Conservation (phyloP, 2,113 vertebrate species). For the Ornithorhynchus anatinus region DNA sequence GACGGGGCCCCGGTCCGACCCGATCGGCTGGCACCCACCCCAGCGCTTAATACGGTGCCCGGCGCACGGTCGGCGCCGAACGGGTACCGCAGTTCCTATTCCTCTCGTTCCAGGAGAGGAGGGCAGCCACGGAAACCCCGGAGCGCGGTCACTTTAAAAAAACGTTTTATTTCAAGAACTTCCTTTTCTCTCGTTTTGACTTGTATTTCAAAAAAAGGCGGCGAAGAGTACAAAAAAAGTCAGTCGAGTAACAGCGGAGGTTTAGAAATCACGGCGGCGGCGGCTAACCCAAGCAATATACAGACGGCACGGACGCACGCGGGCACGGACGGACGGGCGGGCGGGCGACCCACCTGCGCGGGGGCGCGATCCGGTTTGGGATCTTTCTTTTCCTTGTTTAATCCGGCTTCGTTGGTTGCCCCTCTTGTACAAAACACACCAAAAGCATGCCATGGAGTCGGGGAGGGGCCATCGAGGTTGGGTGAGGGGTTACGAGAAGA, state of each 20-base stretch:
- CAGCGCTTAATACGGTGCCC: too few species aligned
- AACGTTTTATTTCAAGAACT: slow-evolving; percentile 93
- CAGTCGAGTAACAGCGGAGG: slow-evolving; percentile 81
- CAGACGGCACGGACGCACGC: slow-evolving; percentile 65
- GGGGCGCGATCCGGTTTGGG: slow-evolving; percentile 55
- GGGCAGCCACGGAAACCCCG: neutral
- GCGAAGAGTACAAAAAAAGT: slow-evolving; percentile 90
- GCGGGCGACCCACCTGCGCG: too few species aligned
- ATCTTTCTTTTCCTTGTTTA: slow-evolving; percentile 66
- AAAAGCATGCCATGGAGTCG: slow-evolving; percentile 87
- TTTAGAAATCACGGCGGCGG: slow-evolving; percentile 91
- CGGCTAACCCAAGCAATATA: slow-evolving; percentile 63
- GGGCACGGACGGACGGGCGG: too few species aligned
- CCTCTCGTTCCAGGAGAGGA: too few species aligned
- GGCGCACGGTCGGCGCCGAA: too few species aligned
- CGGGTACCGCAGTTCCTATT: too few species aligned
- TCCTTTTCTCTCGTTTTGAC: slow-evolving; percentile 75
- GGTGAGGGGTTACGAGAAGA: slow-evolving; percentile 42
- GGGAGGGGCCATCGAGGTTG: slow-evolving; percentile 62
- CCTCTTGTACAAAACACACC: slow-evolving; percentile 91
- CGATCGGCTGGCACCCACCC: too few species aligned
- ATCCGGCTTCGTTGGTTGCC: slow-evolving; percentile 10
- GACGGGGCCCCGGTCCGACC: too few species aligned
- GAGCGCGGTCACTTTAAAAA: slow-evolving; percentile 63
- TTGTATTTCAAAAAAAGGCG: slow-evolving; percentile 86